Conservation (phyloP, 1,140 invertebrate species). For the Subanguina moxae region DNA sequence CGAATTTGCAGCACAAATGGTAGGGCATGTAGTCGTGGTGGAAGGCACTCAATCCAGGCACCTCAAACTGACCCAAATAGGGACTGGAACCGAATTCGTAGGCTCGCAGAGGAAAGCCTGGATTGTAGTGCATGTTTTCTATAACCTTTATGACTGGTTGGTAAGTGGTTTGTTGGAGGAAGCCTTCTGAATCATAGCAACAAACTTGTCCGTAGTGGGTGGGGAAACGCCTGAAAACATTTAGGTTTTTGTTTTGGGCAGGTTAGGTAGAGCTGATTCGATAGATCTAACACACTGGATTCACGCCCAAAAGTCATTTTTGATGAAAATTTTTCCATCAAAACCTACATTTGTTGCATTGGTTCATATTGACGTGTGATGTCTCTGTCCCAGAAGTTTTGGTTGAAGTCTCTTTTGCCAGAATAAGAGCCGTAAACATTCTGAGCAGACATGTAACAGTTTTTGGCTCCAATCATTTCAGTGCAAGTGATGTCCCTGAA, state of each 20-base stretch:
- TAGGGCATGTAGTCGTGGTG: conserved; percentile 60
- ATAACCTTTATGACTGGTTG: conserved; percentile 58
- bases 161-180: conserved; percentile 56
- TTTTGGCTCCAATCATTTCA: conserved; percentile 53
- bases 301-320: too few species aligned
- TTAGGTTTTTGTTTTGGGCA: too few species aligned
- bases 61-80: conserved; percentile 56
- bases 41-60: conserved; percentile 55
- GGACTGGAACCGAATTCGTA: conserved; percentile 58
- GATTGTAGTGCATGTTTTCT: conserved; percentile 55
- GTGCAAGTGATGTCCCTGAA: conserved; percentile 59
- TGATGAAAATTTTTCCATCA: not conserved
- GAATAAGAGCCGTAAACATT: conserved; percentile 57
- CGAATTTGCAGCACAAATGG: conserved; percentile 56
- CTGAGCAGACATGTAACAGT: conserved; percentile 56
- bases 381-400: not conserved
- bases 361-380: not conserved
- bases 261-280: too few species aligned
- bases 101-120: conserved; percentile 54
- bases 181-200: conserved; percentile 54
- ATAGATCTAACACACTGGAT: too few species aligned
- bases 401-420: conserved; percentile 15
- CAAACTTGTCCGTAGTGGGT: conserved; percentile 59
- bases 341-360: not conserved
- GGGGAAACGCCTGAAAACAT: conserved; percentile 51